Percentiles rank a stretch among this genome's conserved stretches.
phyloP scores from a whole-genome alignment of 2,113 vertebrate genomes.

The Istiophorus platypterus region DNA sequence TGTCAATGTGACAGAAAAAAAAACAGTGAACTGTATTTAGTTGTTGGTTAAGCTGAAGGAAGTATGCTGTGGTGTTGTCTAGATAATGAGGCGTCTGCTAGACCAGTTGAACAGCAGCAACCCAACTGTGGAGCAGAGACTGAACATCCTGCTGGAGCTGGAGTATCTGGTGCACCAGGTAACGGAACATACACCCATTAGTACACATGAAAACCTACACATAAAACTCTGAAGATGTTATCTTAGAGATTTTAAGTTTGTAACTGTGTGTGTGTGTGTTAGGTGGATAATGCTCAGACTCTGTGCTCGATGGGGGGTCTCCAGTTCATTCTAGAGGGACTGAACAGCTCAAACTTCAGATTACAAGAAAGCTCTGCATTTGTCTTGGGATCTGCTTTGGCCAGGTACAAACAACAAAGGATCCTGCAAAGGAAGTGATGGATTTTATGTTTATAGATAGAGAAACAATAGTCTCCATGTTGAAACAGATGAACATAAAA shows the following conservation, averaged over 20 bases:
- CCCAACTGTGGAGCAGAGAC: slow-evolving; percentile 86
- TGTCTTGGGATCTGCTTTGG: slow-evolving; percentile 91
- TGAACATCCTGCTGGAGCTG: slow-evolving; percentile 90
- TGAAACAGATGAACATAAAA: no score
- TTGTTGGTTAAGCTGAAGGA: not conserved
- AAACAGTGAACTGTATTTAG: no score
- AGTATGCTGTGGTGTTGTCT: slow-evolving; percentile 14
- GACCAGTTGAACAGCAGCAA: slow-evolving; percentile 88
- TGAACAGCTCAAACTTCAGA: slow-evolving; percentile 88
- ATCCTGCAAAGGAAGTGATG: no score
- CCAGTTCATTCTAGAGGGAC: slow-evolving; percentile 85
- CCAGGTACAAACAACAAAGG: slow-evolving; percentile 84
- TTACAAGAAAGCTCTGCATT: slow-evolving; percentile 92
- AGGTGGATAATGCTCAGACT: slow-evolving; percentile 96
- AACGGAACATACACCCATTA: not conserved
- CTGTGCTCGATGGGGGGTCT: slow-evolving; percentile 92
- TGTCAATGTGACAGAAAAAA: no score
- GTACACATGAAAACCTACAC: not conserved
- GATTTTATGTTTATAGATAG: no score
- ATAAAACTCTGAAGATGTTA: no score
- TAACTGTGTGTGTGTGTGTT: slow-evolving; percentile 58
- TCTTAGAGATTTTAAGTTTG: not conserved
- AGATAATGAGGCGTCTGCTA: slow-evolving; percentile 92
- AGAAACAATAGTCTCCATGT: no score
- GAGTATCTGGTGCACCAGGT: slow-evolving; percentile 99